Conservation (phyloP, 2,113 vertebrate species). For the Chloebia gouldiae region DNA sequence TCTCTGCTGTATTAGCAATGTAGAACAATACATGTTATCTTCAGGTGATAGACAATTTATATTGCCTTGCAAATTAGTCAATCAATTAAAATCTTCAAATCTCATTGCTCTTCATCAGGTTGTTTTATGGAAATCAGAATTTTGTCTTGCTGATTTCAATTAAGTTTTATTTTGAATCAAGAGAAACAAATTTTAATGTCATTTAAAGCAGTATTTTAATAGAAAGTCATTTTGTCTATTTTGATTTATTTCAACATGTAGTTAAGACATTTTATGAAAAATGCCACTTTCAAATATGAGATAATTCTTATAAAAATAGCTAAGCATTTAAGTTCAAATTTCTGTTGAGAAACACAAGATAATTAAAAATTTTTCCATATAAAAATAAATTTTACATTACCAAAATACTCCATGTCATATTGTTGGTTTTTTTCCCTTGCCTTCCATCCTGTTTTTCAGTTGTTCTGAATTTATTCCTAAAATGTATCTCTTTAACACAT, state of each 20-base stretch:
- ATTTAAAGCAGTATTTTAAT: neutral
- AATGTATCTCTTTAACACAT: neutral
- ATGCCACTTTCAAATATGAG: neutral
- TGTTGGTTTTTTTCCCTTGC: neutral
- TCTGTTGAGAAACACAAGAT: neutral
- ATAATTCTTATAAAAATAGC: neutral
- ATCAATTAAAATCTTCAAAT: neutral
- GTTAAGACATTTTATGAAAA: neutral
- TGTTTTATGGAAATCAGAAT: neutral
- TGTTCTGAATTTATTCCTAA: neutral
- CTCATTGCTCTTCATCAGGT: neutral
- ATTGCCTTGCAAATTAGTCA: neutral
- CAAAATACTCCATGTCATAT: rapidly evolving
- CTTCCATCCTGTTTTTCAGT: neutral
- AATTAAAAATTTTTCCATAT: neutral
- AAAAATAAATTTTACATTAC: neutral
- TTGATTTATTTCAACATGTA: neutral
- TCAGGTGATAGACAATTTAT: neutral
- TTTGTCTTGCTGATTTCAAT: neutral
- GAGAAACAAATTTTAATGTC: neutral
- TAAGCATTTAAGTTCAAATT: neutral
- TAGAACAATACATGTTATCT: neutral
- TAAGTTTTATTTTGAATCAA: neutral
- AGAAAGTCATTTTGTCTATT: neutral
- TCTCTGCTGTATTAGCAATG: neutral